Base-by-base conservation (phyloP, 2,797 vertebrate genomes). In the Hydrolagus colliei region DNA sequence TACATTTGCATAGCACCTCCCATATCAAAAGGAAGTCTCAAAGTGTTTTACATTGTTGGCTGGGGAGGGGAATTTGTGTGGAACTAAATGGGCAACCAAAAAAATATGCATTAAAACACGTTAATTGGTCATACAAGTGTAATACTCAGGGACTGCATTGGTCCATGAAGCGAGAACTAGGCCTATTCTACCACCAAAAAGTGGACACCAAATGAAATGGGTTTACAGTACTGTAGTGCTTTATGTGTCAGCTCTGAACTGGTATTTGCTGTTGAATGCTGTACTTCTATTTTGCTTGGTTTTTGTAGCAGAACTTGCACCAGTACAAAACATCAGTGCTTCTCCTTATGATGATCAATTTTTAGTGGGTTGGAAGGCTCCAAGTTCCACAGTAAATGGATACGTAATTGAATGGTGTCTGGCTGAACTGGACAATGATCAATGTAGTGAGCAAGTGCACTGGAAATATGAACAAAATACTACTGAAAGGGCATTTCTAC, bases 361-460 rank as follows among this genome's bases (percentile, higher is more conserved):
- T 78, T 91, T 89, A 92, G 89, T 98, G 62, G 86, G 93, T 1
- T 99, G 98, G 97, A 92, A 89, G n/a, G 73, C 89, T 59, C 89
- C 89, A 10, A 88, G 86, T 11, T 88, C 61, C 52, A 9, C 87
- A 0, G 88, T 92, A 74, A 89, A 88, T 3, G 94, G 93, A 85
- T 98, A 95, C 0, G 88, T 98, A 59, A 88, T 98, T 0, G 94
- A 98, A 87, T 97, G 96, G 96, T 93, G 93, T 87, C 89, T 92
- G 73, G 35, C 32, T 14, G 59, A 91, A 65, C 90, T 92, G 0
- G 90, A 91, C 63, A 86, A 63, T 35, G 35, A 80, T 0, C 90
- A 89, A 59, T 94, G 93, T 18, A 5, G 32, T 75, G 35, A 22
- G 13, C 73, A 74, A 16, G 87, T 63, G 0, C 92, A 95, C 86